Evolutionary conservation across 2,113 vertebrate species (phyloP).

Genomic region (Poeciliopsis prolifica): DNA sequence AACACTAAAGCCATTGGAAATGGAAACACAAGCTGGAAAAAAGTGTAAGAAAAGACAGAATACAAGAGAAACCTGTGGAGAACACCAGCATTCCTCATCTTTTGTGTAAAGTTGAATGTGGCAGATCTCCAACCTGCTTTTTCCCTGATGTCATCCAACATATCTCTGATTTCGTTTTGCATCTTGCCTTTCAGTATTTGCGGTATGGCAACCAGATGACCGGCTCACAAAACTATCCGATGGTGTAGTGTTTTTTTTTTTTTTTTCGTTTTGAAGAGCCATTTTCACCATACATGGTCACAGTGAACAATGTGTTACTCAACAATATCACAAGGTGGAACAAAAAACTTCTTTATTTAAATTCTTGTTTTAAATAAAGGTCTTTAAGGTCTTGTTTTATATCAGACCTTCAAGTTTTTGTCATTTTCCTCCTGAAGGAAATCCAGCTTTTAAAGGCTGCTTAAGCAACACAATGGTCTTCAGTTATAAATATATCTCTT

Average conservation of each 20-base stretch:
- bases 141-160: conserved; percentile 64
- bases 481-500: not conserved
- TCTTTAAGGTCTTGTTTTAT: not conserved
- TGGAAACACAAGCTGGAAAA: conserved; percentile 26
- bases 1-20: conserved; percentile 15
- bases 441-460: not conserved
- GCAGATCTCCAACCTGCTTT: conserved; percentile 61
- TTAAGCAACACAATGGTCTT: conserved; percentile 1
- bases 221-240: conserved; percentile 53
- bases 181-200: conserved; percentile 37
- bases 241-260: conserved; percentile 48
- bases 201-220: conserved; percentile 67
- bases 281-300: conserved; percentile 70
- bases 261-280: conserved; percentile 4
- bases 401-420: conserved; percentile 6
- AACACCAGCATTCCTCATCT: conserved; percentile 20
- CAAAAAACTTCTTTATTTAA: not conserved
- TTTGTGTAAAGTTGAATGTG: conserved; percentile 28
- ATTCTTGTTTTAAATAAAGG: too few species aligned
- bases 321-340: conserved; percentile 27
- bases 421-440: conserved; percentile 22
- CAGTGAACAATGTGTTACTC: conserved; percentile 28
- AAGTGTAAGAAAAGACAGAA: not conserved
- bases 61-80: conserved; percentile 9
- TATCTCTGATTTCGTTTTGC: conserved; percentile 58